Evolutionary conservation across 2,888 invertebrate species (phyloP).

Genomic region (Chaitophorus viminalis): DNA sequence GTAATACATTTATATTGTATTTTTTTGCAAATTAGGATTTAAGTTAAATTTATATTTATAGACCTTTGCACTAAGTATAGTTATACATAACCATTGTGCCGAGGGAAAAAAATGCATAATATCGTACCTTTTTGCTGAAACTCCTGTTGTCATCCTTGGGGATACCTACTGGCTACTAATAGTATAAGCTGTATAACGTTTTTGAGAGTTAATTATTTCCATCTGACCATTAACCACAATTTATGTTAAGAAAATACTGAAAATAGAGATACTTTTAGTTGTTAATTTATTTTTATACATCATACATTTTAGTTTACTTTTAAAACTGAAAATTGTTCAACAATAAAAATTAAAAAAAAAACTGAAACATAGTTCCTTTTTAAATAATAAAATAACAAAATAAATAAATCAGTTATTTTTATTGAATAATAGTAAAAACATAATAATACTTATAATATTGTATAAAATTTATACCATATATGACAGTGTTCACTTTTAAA

Average conservation of each 20-base stretch:
- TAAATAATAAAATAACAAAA: no score
- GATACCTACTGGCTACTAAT: not conserved
- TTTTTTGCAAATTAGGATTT: not conserved
- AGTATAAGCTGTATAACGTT: not conserved
- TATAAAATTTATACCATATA: no score
- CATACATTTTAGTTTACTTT: not conserved
- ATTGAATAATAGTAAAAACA: no score
- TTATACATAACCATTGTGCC: not conserved
- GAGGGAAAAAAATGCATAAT: not conserved
- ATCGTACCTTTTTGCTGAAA: not conserved
- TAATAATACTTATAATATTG: no score
- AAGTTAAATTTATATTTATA: conserved; percentile 39
- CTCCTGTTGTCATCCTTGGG: not conserved
- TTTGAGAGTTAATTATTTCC: not conserved
- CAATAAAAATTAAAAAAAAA: not conserved
- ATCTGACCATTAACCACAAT: not conserved
- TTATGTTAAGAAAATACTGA: not conserved
- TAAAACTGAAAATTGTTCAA: not conserved
- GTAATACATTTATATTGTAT: not conserved
- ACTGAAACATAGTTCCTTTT: no score
- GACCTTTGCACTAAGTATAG: not conserved
- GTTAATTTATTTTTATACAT: not conserved
- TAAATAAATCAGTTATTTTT: no score
- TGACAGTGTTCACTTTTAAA: no score
- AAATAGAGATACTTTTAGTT: not conserved